Percentiles rank a stretch among this genome's conserved stretches.
Evolutionary conservation across 2,797 vertebrate species (phyloP).

Genomic region (Oreochromis mossambicus): DNA sequence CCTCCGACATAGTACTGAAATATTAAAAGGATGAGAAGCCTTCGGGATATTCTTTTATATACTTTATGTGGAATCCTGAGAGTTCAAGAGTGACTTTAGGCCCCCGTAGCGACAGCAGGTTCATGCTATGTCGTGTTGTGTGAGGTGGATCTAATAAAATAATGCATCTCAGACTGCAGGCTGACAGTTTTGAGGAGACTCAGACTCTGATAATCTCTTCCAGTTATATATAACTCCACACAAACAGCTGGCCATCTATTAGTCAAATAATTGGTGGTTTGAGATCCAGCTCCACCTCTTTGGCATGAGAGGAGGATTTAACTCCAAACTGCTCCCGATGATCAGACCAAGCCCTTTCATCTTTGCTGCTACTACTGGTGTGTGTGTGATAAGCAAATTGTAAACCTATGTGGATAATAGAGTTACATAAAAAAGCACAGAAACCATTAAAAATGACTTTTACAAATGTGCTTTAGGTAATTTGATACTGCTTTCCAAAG

Average conservation of each 20-base stretch:
- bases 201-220: accelerated
- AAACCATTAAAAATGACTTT: accelerated
- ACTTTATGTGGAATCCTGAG: accelerated
- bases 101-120: background rate
- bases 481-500: background rate
- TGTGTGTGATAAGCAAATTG: background rate
- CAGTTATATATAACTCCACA: background rate
- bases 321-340: background rate
- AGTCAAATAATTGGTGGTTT: background rate
- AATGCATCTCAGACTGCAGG: background rate
- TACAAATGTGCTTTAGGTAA: background rate
- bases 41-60: background rate
- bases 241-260: background rate
- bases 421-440: background rate
- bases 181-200: background rate
- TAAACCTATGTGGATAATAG: background rate
- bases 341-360: background rate
- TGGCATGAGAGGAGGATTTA: background rate
- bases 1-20: accelerated
- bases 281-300: background rate
- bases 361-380: background rate
- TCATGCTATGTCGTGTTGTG: background rate
- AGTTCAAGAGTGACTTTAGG: background rate
- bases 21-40: background rate
- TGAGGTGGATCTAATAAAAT: background rate